These are phyloP conservation scores for Octopus sinensis DNA, from an alignment of 1,140 invertebrate genomes.

Conservation along the genomic window DNA sequence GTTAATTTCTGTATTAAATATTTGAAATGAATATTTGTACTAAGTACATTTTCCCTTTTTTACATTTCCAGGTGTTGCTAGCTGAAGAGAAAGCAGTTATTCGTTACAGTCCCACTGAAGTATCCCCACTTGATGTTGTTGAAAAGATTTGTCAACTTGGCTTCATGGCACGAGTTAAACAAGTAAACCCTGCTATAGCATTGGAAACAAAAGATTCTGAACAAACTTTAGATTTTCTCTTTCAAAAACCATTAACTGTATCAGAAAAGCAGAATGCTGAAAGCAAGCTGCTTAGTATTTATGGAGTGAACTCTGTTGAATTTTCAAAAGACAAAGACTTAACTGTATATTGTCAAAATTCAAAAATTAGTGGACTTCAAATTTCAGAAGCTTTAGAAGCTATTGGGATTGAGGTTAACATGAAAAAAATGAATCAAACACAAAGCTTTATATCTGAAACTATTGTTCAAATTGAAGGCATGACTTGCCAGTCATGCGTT, in stretches of 20 bases:
- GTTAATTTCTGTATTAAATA: too few species aligned
- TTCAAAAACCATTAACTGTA: slow-evolving; percentile 53
- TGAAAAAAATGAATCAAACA: slow-evolving; percentile 4
- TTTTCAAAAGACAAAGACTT: slow-evolving; percentile 23
- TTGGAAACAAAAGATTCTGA: slow-evolving; percentile 14
- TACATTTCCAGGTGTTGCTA: slow-evolving; percentile 40
- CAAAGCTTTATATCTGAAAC: slow-evolving; percentile 23
- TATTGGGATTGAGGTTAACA: slow-evolving; percentile 1
- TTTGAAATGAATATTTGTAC: too few species aligned
- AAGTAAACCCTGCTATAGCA: slow-evolving; percentile 24
- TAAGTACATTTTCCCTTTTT: slow-evolving; percentile 21
- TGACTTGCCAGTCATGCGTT: slow-evolving; percentile 60
- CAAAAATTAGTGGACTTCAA: background rate
- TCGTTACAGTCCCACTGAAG: slow-evolving; percentile 42
- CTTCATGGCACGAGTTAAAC: slow-evolving; percentile 37
- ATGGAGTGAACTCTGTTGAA: slow-evolving; percentile 47
- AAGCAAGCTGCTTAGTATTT: slow-evolving; percentile 32
- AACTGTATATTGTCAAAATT: background rate
- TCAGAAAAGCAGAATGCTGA: slow-evolving; percentile 57
- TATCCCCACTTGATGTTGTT: slow-evolving; percentile 40
- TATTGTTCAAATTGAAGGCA: slow-evolving; percentile 47
- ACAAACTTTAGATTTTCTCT: slow-evolving; percentile 15
- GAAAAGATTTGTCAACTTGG: slow-evolving; percentile 51
- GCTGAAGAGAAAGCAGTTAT: slow-evolving; percentile 39
- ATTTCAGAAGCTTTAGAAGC: slow-evolving; percentile 13